These are phyloP conservation scores for Drosophila setosimentum DNA, from an alignment of 2,888 invertebrate species.

Conservation along the genomic window DNA sequence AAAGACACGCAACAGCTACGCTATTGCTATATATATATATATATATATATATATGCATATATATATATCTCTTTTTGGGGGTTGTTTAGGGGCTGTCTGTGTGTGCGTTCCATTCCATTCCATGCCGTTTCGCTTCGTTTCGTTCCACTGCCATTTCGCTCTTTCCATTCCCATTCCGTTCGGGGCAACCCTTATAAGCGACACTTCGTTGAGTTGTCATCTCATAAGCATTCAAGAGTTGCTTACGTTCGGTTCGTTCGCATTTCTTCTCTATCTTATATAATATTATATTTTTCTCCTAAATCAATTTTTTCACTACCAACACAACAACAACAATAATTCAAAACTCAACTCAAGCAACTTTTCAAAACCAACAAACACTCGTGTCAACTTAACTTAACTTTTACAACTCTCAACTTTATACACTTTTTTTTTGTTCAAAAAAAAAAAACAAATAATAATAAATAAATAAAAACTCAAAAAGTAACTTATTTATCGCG, in stretches of 20 bases:
- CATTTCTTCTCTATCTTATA: slow-evolving; percentile 86
- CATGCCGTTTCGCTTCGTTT: slow-evolving; percentile 16
- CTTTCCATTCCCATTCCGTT: slow-evolving; percentile 32
- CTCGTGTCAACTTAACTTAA: slow-evolving; percentile 80
- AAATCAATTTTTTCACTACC: slow-evolving; percentile 82
- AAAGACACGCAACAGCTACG: slow-evolving; percentile 73
- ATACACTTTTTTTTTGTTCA: slow-evolving; percentile 68
- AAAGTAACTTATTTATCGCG: slow-evolving; percentile 41
- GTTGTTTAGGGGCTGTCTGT: slow-evolving; percentile 60
- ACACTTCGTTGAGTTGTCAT: slow-evolving; percentile 80
- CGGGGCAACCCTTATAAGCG: slow-evolving; percentile 83
- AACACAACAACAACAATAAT: slow-evolving; percentile 78
- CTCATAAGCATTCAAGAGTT: slow-evolving; percentile 86
- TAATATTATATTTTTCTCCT: slow-evolving; percentile 84
- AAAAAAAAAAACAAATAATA: slow-evolving; percentile 54
- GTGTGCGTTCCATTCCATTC: slow-evolving; percentile 15
- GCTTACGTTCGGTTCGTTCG: slow-evolving; percentile 86
- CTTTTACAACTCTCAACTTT: slow-evolving; percentile 73
- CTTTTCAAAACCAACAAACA: slow-evolving; percentile 60
- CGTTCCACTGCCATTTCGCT: too few species aligned
- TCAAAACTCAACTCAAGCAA: slow-evolving; percentile 66
- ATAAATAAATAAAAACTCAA: slow-evolving; percentile 36
- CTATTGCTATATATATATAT: slow-evolving; percentile 7
- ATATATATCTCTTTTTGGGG: slow-evolving; percentile 48
- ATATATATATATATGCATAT: not conserved